Evolutionary conservation across 2,113 vertebrate species (phyloP).

Genomic region (Lagopus muta): DNA sequence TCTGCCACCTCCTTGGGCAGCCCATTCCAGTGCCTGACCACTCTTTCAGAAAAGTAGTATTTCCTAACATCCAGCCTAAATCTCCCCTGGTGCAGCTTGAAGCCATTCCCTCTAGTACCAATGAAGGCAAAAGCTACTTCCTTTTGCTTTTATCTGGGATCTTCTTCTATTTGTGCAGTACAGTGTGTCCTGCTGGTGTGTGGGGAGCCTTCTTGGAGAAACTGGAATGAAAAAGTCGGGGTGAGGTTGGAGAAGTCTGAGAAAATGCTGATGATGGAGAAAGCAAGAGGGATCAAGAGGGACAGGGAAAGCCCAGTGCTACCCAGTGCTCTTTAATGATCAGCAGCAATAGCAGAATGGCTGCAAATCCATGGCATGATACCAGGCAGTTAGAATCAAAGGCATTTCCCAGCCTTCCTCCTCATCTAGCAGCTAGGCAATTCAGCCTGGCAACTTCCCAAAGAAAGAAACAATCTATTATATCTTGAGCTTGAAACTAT

Average conservation of each 20-base stretch:
- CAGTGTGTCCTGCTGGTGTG: fast-evolving
- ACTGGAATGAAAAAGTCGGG: fast-evolving
- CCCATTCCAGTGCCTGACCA: too few relatives aligned
- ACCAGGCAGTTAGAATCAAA: not conserved
- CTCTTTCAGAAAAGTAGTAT: too few relatives aligned
- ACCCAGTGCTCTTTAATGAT: fast-evolving
- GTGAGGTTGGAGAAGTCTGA: not conserved
- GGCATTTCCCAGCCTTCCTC: fast-evolving
- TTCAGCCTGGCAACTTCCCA: not conserved
- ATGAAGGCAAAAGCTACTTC: fast-evolving
- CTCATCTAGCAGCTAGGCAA: not conserved
- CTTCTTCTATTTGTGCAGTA: fast-evolving
- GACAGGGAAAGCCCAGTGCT: fast-evolving
- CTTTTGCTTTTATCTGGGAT: not conserved
- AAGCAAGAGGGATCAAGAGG: not conserved
- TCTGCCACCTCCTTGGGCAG: too few relatives aligned
- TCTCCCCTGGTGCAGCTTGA: too few relatives aligned
- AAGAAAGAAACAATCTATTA: not conserved
- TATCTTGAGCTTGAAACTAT: not conserved
- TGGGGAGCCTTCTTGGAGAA: not conserved
- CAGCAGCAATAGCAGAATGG: not conserved
- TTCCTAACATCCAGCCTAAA: too few relatives aligned
- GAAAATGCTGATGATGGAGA: not conserved
- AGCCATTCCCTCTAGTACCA: too few relatives aligned
- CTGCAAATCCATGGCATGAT: not conserved